phyloP scores from a whole-genome alignment of 2,113 vertebrate species.

The Peromyscus californicus region DNA sequence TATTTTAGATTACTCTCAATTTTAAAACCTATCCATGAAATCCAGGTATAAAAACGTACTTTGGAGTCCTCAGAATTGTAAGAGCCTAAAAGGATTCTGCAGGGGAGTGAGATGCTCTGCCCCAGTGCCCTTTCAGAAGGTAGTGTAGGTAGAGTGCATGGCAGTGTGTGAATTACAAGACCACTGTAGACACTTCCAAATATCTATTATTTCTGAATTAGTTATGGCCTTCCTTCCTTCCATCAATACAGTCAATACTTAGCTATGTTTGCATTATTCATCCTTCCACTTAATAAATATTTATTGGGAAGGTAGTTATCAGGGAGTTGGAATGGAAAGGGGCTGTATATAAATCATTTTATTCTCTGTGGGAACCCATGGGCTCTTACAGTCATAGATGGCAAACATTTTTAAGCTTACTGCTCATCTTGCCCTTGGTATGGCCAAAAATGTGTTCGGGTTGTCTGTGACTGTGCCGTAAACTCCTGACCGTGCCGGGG shows the following conservation, averaged over 20 bases:
- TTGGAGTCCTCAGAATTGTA: not conserved
- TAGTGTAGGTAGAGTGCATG: not conserved
- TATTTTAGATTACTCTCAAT: constrained; percentile 42
- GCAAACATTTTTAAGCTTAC: constrained; percentile 8
- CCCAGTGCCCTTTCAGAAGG: not conserved
- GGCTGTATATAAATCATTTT: constrained; percentile 41
- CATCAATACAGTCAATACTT: constrained; percentile 72
- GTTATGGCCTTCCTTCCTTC: constrained; percentile 72
- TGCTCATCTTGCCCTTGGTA: constrained; percentile 18
- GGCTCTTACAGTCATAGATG: not conserved
- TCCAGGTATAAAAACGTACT: not conserved
- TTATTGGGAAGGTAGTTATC: constrained; percentile 68
- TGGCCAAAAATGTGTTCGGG: not conserved
- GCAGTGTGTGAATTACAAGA: not conserved
- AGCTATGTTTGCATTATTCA: constrained; percentile 75
- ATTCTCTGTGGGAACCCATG: not conserved
- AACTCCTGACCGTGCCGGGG: not conserved
- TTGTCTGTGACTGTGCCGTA: not conserved
- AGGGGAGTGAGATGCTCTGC: not conserved
- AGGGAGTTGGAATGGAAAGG: constrained; percentile 47
- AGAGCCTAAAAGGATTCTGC: not conserved
- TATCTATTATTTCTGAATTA: constrained; percentile 71
- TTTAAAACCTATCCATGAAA: constrained; percentile 12
- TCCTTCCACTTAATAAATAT: constrained; percentile 78
- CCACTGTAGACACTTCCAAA: constrained; percentile 14